Base-by-base conservation (phyloP, 2,888 invertebrate species). In the Drosophila nr. perissopoda region DNA sequence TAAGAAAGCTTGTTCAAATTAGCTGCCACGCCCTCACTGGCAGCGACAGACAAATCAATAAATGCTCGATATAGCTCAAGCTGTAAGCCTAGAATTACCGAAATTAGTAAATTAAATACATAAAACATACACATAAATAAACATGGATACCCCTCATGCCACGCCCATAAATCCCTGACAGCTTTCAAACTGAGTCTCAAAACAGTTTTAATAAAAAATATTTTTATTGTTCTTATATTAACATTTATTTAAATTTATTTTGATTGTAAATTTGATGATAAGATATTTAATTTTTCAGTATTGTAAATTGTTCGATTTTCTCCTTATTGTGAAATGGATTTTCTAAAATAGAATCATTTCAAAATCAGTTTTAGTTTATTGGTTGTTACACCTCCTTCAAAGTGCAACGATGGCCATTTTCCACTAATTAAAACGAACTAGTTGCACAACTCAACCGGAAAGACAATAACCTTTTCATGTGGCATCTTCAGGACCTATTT, bases 381-480 rank as follows among this genome's bases (percentile, higher is more conserved):
- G 1, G 21, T 21, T 21, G 2, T 21, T 21, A 4, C 21, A 45
- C 45, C 21, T 42, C 13, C 4, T 21, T 13, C 25, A 45, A 16
- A 16, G 45, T 7, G 42, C 21, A 2, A 7, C 42, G 10, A 11
- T 33, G 7, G 7, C 21, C 42, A 45, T 45, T 45, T 45, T 21
- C 21, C 21, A 45, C 45, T 25, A 25, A 45, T 25, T 45, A 25
- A 45, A 45, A 25, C 2, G 25, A 27, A 8, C 45, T 16, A 16
- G 16, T 45, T 45, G 3, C 25, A 25, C 36, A 54, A n/a, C 11
- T 18, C 6, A 1, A 27, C 18, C 25, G 25, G 25, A 29, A 45
- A 53, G 59, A 36, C 57, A 73, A 51, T 73, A 45, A 27, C 13
- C 25, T 29, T 45, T 21, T 1, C 31, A 40, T 33, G 45, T 18